phyloP scores from a whole-genome alignment of 2,113 vertebrate species.

The Tyrannus savana region DNA sequence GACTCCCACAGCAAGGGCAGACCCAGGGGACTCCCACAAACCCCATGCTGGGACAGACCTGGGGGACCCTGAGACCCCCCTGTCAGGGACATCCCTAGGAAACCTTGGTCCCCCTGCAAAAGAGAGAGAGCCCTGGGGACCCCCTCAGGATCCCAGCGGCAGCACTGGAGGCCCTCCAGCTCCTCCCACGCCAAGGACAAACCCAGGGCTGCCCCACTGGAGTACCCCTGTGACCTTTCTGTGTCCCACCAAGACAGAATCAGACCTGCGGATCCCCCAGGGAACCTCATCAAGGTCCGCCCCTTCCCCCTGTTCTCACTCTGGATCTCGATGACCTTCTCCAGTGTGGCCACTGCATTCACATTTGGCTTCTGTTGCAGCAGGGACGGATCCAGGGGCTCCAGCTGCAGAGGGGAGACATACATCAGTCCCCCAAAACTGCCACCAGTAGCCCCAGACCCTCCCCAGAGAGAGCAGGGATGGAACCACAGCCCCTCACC shows the following conservation, averaged over 20 bases:
- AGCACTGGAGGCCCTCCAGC: not conserved
- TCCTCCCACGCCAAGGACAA: not conserved
- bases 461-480: accelerated
- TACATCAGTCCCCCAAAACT: not conserved
- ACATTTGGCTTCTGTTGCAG: slow-evolving; percentile 88
- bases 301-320: slow-evolving; percentile 73
- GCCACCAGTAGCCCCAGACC: not conserved
- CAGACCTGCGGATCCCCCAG: not conserved
- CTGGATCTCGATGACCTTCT: slow-evolving; percentile 92
- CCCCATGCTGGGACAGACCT: not conserved
- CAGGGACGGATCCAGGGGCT: slow-evolving; percentile 82
- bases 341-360: slow-evolving; percentile 87
- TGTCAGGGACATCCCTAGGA: too few species aligned
- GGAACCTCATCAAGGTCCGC: not conserved
- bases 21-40: too few species aligned
- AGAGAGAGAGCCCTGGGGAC: too few species aligned
- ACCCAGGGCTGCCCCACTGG: not conserved
- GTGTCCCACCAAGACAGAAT: not conserved
- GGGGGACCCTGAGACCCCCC: not conserved
- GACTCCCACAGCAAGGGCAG: not conserved
- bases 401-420: slow-evolving; percentile 70
- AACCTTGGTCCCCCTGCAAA: too few species aligned
- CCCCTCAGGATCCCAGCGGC: not conserved
- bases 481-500: accelerated
- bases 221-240: not conserved